These are phyloP conservation scores for Lepas anatifera DNA, from an alignment of 2,888 invertebrate species.

Conservation along the genomic window DNA sequence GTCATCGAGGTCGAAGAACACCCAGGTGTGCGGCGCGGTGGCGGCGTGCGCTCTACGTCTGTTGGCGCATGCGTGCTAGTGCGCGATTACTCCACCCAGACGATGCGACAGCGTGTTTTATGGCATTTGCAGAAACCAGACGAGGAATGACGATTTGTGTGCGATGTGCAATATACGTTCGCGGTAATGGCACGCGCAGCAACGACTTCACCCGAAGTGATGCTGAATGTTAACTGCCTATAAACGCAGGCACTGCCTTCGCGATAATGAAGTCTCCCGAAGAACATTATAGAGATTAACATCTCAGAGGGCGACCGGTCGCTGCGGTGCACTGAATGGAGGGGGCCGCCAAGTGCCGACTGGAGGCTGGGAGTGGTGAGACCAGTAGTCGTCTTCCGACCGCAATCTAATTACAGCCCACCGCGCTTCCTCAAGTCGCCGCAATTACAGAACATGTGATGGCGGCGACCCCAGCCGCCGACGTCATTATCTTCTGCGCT, in stretches of 20 bases:
- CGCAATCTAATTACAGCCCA: neutral
- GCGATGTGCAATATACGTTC: neutral
- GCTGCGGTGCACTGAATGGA: no score
- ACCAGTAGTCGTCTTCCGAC: neutral
- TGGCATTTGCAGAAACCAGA: neutral
- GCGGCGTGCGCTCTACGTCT: neutral
- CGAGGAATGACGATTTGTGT: no score
- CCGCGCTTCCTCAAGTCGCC: neutral
- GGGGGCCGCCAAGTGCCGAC: neutral
- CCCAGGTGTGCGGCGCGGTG: neutral
- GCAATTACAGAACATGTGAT: slow-evolving; percentile 7
- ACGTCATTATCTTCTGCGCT: neutral
- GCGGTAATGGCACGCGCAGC: neutral
- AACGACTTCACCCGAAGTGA: neutral
- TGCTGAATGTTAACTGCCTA: neutral
- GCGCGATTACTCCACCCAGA: neutral
- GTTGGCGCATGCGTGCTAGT: neutral
- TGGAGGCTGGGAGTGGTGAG: neutral
- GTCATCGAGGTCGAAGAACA: neutral
- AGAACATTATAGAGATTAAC: no score
- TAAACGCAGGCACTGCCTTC: neutral
- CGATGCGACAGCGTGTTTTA: neutral
- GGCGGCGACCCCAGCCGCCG: neutral
- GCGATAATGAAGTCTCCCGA: neutral
- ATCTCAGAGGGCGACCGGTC: no score